A percentile compares a stretch with the other conserved stretches of the same genome.
phyloP scores from a whole-genome alignment of 2,113 vertebrate species.

The Amblyopsis rosae region DNA sequence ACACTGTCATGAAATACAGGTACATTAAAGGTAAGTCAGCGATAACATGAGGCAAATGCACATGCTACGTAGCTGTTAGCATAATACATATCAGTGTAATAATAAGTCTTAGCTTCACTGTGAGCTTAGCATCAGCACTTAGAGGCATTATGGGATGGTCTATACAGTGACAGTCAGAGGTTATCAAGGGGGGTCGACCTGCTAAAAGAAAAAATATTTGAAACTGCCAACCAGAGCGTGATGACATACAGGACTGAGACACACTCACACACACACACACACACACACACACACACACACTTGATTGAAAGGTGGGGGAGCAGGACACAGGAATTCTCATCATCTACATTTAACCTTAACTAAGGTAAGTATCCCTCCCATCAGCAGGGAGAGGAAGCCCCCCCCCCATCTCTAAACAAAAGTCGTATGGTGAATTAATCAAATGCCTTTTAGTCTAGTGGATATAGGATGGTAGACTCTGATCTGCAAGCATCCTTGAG shows the following conservation, averaged over 20 bases:
- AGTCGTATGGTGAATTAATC: too few relatives aligned
- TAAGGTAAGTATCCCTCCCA: too few relatives aligned
- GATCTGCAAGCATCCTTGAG: too few relatives aligned
- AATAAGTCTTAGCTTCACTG: slow-evolving; percentile 49
- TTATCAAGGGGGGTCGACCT: slow-evolving; percentile 29
- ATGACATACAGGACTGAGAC: background rate
- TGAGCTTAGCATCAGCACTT: slow-evolving; percentile 57
- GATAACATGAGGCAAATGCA: background rate
- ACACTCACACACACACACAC: background rate
- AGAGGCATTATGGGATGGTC: slow-evolving; percentile 40
- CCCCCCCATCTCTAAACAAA: too few relatives aligned
- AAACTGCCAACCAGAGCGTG: slow-evolving; percentile 36
- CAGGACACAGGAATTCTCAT: background rate
- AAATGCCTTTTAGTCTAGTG: too few relatives aligned
- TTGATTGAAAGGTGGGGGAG: background rate
- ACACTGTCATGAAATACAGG: too few relatives aligned
- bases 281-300: background rate
- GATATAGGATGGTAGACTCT: too few relatives aligned
- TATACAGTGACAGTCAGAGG: slow-evolving; percentile 29
- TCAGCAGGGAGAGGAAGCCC: too few relatives aligned
- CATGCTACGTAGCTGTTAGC: slow-evolving; percentile 28
- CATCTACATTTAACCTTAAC: too few relatives aligned
- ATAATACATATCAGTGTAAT: slow-evolving; percentile 22
- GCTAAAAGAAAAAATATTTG: slow-evolving; percentile 55
- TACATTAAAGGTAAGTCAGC: too few relatives aligned